Percentiles rank a stretch among this genome's conserved stretches.
Evolutionary conservation across 2,797 vertebrate species (phyloP).

Genomic region (Sphenopsis melanotis): DNA sequence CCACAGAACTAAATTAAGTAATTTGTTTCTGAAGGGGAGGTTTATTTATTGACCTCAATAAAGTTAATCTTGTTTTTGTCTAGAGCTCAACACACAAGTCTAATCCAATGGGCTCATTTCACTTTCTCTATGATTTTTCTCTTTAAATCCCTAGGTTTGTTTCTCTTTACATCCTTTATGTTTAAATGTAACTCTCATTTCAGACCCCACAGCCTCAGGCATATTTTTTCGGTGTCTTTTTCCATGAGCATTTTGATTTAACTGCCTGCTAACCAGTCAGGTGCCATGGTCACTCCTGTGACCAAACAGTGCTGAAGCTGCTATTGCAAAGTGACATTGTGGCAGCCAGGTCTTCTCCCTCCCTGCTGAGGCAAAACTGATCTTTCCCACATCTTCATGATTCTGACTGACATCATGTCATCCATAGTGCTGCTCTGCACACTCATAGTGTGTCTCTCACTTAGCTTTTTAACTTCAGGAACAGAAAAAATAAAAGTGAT

Average conservation of each 20-base stretch:
- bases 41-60: constrained; percentile 60
- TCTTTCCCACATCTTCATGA: background rate
- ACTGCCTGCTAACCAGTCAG: background rate
- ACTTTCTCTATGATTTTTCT: background rate
- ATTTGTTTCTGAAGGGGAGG: constrained; percentile 40
- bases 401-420: fast-evolving
- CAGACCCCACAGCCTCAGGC: background rate
- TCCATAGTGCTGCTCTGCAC: background rate
- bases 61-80: constrained; percentile 27
- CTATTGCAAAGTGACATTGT: background rate
- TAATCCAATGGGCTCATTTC: background rate
- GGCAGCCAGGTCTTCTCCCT: background rate
- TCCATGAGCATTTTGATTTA: fast-evolving
- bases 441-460: background rate
- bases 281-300: fast-evolving
- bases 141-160: background rate
- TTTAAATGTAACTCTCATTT: background rate
- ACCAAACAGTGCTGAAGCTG: background rate
- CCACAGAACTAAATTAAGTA: constrained; percentile 50
- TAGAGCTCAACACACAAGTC: background rate
- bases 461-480: background rate
- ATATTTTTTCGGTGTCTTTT: background rate
- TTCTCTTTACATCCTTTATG: background rate
- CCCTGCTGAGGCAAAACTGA: background rate
- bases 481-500: background rate